Conservation (phyloP, 1,140 invertebrate genomes). For the Battus philenor region DNA sequence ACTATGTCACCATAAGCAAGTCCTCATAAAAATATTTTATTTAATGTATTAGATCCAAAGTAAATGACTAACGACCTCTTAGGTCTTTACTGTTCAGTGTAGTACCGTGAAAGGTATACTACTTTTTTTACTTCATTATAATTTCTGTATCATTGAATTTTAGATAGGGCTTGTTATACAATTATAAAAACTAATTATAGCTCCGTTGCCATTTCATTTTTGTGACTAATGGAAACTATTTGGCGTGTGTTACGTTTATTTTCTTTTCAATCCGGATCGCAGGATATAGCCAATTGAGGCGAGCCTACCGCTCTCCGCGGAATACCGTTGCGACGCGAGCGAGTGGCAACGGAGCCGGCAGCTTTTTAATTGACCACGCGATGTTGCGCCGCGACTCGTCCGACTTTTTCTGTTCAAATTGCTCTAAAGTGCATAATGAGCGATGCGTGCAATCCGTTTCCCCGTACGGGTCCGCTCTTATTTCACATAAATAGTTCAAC, state of each 20-base stretch:
- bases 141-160: too few species aligned
- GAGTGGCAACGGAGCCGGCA: constrained; percentile 39
- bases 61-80: too few species aligned
- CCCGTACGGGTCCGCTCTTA: constrained; percentile 63
- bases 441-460: constrained; percentile 73
- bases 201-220: too few species aligned
- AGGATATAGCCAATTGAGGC: constrained; percentile 61
- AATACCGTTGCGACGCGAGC: constrained; percentile 53
- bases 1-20: too few species aligned
- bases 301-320: constrained; percentile 36
- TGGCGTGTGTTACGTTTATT: background rate
- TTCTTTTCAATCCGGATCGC: constrained; percentile 19
- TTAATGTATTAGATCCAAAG: too few species aligned
- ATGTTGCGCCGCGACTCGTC: constrained; percentile 56
- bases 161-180: too few species aligned
- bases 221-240: too few species aligned
- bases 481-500: constrained; percentile 74
- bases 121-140: too few species aligned
- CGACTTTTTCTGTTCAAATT: constrained; percentile 73
- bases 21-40: too few species aligned
- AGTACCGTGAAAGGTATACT: too few species aligned
- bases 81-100: too few species aligned
- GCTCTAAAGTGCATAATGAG: constrained; percentile 75
- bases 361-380: constrained; percentile 74
- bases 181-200: too few species aligned